phyloP scores from a whole-genome alignment of 2,797 vertebrate species.

The Nannoperca australis region DNA sequence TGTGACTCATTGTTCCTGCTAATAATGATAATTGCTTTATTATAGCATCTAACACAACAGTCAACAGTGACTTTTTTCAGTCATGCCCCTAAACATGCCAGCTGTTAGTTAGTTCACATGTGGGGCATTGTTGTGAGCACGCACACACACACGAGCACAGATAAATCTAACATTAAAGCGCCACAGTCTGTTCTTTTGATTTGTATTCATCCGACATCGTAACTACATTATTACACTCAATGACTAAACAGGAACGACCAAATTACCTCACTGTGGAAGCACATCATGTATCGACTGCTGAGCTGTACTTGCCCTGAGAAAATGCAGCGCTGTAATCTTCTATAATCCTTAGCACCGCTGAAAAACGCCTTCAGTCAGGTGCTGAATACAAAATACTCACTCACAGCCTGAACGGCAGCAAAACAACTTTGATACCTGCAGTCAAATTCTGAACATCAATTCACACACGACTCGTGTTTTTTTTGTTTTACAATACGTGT shows the following conservation, averaged over 20 bases:
- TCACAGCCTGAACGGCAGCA: conserved; percentile 20
- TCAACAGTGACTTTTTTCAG: not conserved
- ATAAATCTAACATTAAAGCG: conserved; percentile 16
- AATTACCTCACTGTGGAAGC: conserved; percentile 49
- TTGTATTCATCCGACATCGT: conserved; percentile 15
- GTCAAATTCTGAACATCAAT: conserved; percentile 32
- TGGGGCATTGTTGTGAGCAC: not conserved
- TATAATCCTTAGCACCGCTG: conserved; percentile 61
- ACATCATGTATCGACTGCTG: conserved; percentile 47
- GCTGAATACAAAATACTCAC: conserved; percentile 59
- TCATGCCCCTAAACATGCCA: not conserved
- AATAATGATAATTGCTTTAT: not conserved
- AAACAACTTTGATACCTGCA: conserved; percentile 35
- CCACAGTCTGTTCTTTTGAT: conserved; percentile 1
- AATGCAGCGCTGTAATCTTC: conserved; percentile 74
- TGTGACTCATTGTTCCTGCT: not conserved
- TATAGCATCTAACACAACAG: not conserved
- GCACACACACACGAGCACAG: not conserved
- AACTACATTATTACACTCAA: conserved; percentile 26
- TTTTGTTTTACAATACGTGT: not conserved
- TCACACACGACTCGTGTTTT: conserved; percentile 16
- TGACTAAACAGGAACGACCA: conserved; percentile 42
- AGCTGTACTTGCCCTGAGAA: conserved; percentile 58
- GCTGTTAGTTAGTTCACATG: not conserved
- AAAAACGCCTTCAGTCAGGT: conserved; percentile 64